Base-by-base conservation (phyloP, 2,888 invertebrate species). In the Brenthis daphne region DNA sequence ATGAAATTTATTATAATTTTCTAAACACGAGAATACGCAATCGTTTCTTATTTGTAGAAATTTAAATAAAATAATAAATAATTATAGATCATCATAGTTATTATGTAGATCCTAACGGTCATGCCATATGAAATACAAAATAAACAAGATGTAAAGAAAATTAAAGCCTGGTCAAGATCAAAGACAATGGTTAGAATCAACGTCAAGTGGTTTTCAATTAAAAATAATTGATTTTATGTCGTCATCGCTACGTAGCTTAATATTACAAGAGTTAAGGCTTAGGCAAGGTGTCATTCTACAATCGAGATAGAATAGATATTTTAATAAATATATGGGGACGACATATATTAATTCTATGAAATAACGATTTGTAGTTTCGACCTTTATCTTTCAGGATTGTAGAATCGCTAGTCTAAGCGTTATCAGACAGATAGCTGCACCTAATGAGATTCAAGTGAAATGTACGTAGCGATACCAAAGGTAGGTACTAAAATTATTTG, bases 1-100 rank as follows among this genome's bases (percentile, higher is more conserved):
- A 53, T 63, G 51, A 63, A 50, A 60, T n/a, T 11, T 60, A 29
- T 63, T 71, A 67, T 72, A 67, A 71, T 73, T 74, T 68, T 33
- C 51, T 33, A 33, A 51, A 6, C 16, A 50, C 16, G 12, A 53
- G 37, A 37, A 13, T 51, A 51, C 3, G 11, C 33, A 20, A 50
- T 50, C 51, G 33, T 33, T 12, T 37, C 20, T 60, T 50, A 13
- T 29, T 20, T 43, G 43, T 60, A 60, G 0, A 8, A 60, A 50
- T 60, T 48, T 50, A n/a, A 29, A 50, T 60, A 12, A 16, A 48
- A 29, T 47, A 58, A 48, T 50, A 60, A 60, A 60, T 50, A 50
- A 50, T 50, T 50, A 50, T 50, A 20, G 24, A 58, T 29, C 47
- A 48, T 11, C 16, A 58, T 29, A 48, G 37, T 43, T 43, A 43